Evolutionary conservation across 2,113 vertebrate genomes (phyloP), one percentile per base, ranked within the genome.

Genomic region (Dasyurus viverrinus): DNA sequence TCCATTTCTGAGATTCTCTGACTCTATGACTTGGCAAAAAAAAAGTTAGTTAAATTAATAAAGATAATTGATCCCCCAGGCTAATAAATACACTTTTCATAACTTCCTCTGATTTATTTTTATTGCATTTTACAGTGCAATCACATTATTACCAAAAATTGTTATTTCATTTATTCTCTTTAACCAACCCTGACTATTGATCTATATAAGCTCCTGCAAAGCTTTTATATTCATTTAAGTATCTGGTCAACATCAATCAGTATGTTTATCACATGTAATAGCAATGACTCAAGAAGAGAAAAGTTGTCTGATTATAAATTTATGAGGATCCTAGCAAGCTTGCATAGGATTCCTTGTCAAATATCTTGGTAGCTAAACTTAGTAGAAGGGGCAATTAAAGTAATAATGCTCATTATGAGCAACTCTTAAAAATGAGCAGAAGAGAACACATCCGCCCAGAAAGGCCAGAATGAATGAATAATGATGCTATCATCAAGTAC

Each of bases 301-400:
- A 95, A 96, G 91, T 92, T 97, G 95, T 96, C 92, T 97, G 94
- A 97, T 97, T 97, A 98, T 97, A 97, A 97, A 98, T 97, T 98
- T 97, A 97, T 97, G 95, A 97, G 93, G 97, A 93, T 89, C 97
- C 96, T 97, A 95, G 97, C 90, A 93, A 95, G 93, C 4, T 9
- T 94, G 91, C 95, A 76, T 93, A 93, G 93, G 94, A 93, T 94
- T 97, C 97, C 97, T 97, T 96, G 95, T 96, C 98, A 97, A 95
- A 94, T 55, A 96, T 97, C 90, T 96, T 94, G 16, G 57, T 95
- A 96, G 95, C 97, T 97, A 98, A 97, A 97, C 96, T 96, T 94
- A 97, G 95, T 90, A 97, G 95, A 91, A 94, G 95, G 89, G 92
- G 76, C 96, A 93, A 95, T 97, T 97, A 97, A 97, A 97, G 95